A percentile compares a stretch with the other conserved stretches of the same genome.
Conservation (phyloP, 2,113 vertebrate genomes). For the Cebidichthys violaceus region DNA sequence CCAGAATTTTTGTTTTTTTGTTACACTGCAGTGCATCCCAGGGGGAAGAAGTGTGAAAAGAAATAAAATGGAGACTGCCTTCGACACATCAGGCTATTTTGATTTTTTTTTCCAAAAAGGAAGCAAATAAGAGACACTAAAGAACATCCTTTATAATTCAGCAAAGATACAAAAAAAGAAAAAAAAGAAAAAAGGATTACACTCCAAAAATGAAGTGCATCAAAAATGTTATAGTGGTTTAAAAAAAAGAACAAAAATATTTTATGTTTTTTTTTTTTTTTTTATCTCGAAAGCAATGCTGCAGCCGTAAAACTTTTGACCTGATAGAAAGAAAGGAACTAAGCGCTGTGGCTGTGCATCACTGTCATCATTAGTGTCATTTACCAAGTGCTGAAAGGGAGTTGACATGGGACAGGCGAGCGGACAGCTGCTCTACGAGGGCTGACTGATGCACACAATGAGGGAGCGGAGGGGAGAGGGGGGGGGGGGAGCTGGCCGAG, state of each 20-base stretch:
- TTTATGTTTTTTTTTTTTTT: constrained; percentile 2
- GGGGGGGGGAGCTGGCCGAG: constrained; percentile 34
- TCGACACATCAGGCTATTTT: background rate
- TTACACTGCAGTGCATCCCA: constrained; percentile 1
- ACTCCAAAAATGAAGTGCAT: background rate
- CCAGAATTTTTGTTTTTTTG: constrained; percentile 20
- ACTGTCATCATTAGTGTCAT: constrained; percentile 68
- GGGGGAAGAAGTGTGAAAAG: background rate
- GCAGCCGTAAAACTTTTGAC: constrained; percentile 13
- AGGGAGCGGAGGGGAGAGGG: constrained; percentile 40
- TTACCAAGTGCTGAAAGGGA: constrained; percentile 63
- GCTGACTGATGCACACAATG: constrained; percentile 62
- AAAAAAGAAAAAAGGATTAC: constrained; percentile 1
- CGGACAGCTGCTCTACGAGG: constrained; percentile 65
- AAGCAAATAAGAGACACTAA: background rate
- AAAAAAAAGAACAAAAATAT: background rate
- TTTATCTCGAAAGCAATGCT: background rate
- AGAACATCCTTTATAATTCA: background rate
- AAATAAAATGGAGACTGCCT: background rate
- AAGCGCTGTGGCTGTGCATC: constrained; percentile 41
- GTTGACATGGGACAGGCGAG: constrained; percentile 64
- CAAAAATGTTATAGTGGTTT: constrained; percentile 8
- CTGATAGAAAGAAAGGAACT: constrained; percentile 19
- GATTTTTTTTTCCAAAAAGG: background rate
- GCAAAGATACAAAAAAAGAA: background rate